Evolutionary conservation across 2,113 vertebrate species (phyloP).

Genomic region (Malurus cyaneus): DNA sequence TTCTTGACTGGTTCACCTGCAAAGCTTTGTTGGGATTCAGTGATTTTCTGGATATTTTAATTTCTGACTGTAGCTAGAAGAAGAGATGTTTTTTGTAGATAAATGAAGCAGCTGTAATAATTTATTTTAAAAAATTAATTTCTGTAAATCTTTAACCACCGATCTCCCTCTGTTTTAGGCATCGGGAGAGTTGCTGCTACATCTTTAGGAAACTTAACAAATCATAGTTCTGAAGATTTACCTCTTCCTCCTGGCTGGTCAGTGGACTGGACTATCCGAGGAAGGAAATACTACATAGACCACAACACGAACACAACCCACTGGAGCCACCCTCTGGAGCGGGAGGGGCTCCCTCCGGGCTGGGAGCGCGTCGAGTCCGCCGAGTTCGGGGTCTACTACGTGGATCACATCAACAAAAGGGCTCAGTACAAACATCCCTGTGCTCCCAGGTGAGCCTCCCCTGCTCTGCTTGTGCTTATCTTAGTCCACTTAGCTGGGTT

Average conservation of each 20-base stretch:
- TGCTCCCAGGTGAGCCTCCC: slow-evolving; percentile 85
- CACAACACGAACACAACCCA: slow-evolving; percentile 99
- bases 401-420: slow-evolving; percentile 95
- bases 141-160: accelerated
- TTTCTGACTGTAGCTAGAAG: neutral
- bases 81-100: neutral
- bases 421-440: slow-evolving; percentile 96
- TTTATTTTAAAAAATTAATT: neutral
- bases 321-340: slow-evolving; percentile 96
- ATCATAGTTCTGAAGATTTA: slow-evolving; percentile 86
- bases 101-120: neutral
- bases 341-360: slow-evolving; percentile 93
- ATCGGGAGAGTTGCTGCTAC: slow-evolving; percentile 94
- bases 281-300: slow-evolving; percentile 97
- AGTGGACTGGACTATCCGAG: slow-evolving; percentile 97
- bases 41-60: neutral
- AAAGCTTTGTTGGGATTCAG: neutral
- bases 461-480: neutral
- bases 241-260: slow-evolving; percentile 95
- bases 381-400: slow-evolving; percentile 94
- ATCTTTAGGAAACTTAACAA: slow-evolving; percentile 94
- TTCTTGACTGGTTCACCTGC: neutral
- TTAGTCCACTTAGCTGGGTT: neutral
- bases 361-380: slow-evolving; percentile 96
- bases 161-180: slow-evolving; percentile 65